Conservation (phyloP, 1,140 invertebrate genomes). For the Pygmarrhopalites habei region DNA sequence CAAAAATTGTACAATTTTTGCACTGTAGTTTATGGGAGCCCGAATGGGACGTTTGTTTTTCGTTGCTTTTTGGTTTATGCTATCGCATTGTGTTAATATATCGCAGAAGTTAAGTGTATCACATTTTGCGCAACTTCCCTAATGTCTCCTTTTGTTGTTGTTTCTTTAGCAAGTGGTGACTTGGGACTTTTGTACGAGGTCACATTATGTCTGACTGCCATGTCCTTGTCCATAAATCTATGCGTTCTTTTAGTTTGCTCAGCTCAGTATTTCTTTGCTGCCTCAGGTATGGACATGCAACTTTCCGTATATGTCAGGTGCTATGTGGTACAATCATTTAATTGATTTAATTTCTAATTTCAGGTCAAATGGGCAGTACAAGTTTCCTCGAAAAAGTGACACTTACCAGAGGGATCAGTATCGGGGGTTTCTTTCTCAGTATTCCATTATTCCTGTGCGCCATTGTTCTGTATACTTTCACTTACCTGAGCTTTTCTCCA, state of each 20-base stretch:
- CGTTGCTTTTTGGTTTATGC: too few relatives aligned
- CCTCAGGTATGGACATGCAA: constrained; percentile 24
- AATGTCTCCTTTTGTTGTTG: constrained; percentile 16
- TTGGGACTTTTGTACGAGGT: constrained; percentile 38
- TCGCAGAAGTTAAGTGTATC: too few relatives aligned
- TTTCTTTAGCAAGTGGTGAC: constrained; percentile 16
- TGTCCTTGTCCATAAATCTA: constrained; percentile 37
- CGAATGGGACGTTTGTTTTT: too few relatives aligned
- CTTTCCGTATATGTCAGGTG: not conserved
- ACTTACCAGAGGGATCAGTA: constrained; percentile 33
- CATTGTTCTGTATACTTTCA: constrained; percentile 38
- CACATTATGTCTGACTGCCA: constrained; percentile 36
- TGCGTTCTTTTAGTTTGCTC: constrained; percentile 38
- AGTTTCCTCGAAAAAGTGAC: constrained; percentile 36
- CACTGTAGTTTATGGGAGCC: too few relatives aligned
- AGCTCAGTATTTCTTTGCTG: constrained; percentile 39
- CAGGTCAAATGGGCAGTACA: constrained; percentile 34
- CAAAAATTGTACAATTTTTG: too few relatives aligned
- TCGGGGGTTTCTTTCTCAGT: constrained; percentile 38
- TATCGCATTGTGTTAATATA: too few relatives aligned
- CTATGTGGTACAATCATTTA: too few relatives aligned
- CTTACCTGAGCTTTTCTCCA: constrained; percentile 34
- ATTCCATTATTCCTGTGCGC: constrained; percentile 38
- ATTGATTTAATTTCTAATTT: constrained; percentile 1
- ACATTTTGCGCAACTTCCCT: too few relatives aligned